Base-by-base conservation (phyloP, 2,888 invertebrate species). In the Platypus cylindrus region DNA sequence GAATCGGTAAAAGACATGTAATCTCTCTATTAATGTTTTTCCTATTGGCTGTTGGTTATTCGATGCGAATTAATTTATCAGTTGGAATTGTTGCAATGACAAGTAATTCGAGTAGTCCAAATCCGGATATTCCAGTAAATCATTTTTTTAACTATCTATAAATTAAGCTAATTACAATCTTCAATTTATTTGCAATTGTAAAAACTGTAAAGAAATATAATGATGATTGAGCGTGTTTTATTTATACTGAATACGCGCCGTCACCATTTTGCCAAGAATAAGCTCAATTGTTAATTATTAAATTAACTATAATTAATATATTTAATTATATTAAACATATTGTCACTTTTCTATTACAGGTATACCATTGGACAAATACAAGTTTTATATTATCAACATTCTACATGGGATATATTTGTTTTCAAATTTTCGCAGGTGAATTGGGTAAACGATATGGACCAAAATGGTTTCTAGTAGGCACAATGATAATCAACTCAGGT, bases 371-470 rank as follows among this genome's bases (percentile, higher is more conserved):
- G 78, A 51, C 58, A 5, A 57, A 66, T 34, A 50, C 59, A 5
- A 66, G 68, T 9, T 51, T 73, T 34, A 67, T 83, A 17, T 60
- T 81, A 4, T 80, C 80, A 5, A 77, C 83, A 1, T 84, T 83
- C 58, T 82, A 81, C 58, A 80, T 81, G 79, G 84, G 84, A 1
- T 84, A 85, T 54, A 67, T 80, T 2, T 44, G 77, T 2, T 73
- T 78, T 7, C 84, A 85, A 58, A 59, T 83, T 1, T 78, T 79
- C 0, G 73, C 74, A 0, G 78, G 80, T 0, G 67, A 78, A 44
- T 55, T 90, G 27, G 81, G 84, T 0, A 75, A 78, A 48, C 66
- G 66, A 5, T 75, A 75, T 54, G 89, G 90, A 0, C 79, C 81
- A 0, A 82, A 82, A 53, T 64, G 71, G 38, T 65, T 87, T 11